Base-by-base conservation (phyloP, 2,797 vertebrate genomes). In the Anisognathus igniventris region DNA sequence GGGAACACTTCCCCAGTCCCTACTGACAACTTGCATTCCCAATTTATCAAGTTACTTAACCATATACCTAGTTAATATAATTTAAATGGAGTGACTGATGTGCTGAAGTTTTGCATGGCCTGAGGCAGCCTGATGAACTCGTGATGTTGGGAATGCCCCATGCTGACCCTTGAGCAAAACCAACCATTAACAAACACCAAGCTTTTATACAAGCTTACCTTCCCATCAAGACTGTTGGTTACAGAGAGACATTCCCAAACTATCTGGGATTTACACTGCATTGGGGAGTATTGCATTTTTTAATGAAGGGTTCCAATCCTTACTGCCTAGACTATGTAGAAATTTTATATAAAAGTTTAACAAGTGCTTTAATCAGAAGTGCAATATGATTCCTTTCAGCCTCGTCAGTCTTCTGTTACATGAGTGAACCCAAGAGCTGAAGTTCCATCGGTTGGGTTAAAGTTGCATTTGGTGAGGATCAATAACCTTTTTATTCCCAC, bases 101-200 rank as follows among this genome's bases (percentile, higher is more conserved):
- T 1, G 4, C 75, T 39, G 17, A 64, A 67, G 61, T 13, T 22
- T 5, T 13, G 35, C 65, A 42, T 28, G 68, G 65, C 86, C 58
- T 7, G 19, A 42, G 82, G 75, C 71, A 87, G 40, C 31, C 62
- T 39, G 71, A 73, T 27, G 61, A 77, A 33, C 31, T 73, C 33
- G 47, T 11, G 58, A 53, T 35, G 28, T 0, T 35, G 54, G 65
- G 42, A 42, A 61, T 0, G 2, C 30, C 0, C 2, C n/a, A 22
- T 2, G 7, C 31, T 79, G 78, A 79, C 72, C 78, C 57, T 7
- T 33, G 15, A 74, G 60, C 40, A 61, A 83, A 90, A 35, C 37
- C 19, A 31, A 23, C 48, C 79, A 33, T 8, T 21, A 47, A 79
- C 5, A 50, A 3, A 76, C 68, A 14, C 0, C 23, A 37, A 27